phyloP scores from a whole-genome alignment of 2,797 vertebrate species.

The Perodicticus potto region DNA sequence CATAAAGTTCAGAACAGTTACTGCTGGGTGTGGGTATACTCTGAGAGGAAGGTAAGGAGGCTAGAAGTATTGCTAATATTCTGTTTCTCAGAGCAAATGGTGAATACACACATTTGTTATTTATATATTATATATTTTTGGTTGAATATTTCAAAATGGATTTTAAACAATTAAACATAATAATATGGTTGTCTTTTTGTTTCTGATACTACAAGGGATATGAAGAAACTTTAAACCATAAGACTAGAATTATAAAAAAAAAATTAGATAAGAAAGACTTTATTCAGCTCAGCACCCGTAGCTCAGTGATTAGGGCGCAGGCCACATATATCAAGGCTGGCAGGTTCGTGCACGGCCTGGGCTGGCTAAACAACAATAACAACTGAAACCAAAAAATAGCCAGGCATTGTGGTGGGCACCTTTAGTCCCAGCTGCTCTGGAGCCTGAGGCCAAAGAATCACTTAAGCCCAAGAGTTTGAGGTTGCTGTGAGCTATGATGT shows the following conservation, averaged over 20 bases:
- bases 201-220: neutral
- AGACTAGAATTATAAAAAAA: neutral
- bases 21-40: neutral
- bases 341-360: too few species aligned
- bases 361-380: too few species aligned
- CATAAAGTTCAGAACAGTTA: conserved; percentile 34
- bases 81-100: neutral
- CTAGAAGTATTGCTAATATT: neutral
- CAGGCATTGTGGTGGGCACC: too few species aligned
- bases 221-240: neutral
- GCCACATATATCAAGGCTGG: too few species aligned
- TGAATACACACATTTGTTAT: neutral
- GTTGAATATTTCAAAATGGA: neutral
- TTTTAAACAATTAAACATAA: conserved; percentile 19
- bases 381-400: too few species aligned
- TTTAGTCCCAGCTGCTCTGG: too few species aligned
- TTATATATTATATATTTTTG: neutral
- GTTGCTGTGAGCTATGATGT: too few species aligned
- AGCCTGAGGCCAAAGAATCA: too few species aligned
- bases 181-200: neutral
- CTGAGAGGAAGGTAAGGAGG: neutral
- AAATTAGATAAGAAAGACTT: neutral
- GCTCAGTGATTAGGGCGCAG: too few species aligned
- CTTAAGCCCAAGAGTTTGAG: too few species aligned
- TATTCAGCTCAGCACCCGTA: too few species aligned